These are phyloP conservation scores for Doryteuthis pealeii DNA, from an alignment of 1,140 invertebrate species.

Conservation along the genomic window DNA sequence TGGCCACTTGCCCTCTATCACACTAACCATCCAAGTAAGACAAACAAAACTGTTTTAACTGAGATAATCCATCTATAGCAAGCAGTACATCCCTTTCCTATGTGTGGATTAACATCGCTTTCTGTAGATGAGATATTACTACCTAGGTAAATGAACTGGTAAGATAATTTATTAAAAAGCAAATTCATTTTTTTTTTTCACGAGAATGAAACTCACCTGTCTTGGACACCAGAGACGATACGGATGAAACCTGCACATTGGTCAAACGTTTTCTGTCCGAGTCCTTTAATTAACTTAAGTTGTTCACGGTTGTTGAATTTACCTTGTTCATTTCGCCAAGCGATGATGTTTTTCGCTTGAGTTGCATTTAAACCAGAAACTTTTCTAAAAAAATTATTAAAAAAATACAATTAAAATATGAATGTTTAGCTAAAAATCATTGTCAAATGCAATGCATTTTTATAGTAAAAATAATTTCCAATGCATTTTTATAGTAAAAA, in stretches of 20 bases:
- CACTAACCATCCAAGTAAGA: too few relatives aligned
- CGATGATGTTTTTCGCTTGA: slow-evolving; percentile 76
- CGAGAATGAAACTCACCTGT: too few relatives aligned
- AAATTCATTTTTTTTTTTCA: too few relatives aligned
- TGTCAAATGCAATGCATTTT: slow-evolving; percentile 8
- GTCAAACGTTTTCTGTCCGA: slow-evolving; percentile 80
- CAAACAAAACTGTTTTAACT: too few relatives aligned
- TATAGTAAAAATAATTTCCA: background rate
- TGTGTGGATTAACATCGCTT: too few relatives aligned
- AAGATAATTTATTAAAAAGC: too few relatives aligned
- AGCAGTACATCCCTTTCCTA: too few relatives aligned
- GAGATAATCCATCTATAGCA: too few relatives aligned
- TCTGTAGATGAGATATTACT: too few relatives aligned
- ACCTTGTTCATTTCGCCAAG: slow-evolving; percentile 72
- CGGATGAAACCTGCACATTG: slow-evolving; percentile 88
- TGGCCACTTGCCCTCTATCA: too few relatives aligned
- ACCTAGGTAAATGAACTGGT: too few relatives aligned
- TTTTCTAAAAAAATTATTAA: slow-evolving; percentile 67
- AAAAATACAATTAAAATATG: slow-evolving; percentile 42
- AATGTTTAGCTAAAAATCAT: background rate
- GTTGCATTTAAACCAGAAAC: slow-evolving; percentile 78
- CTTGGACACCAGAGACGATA: slow-evolving; percentile 12
- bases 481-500: too few relatives aligned
- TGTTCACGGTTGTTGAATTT: slow-evolving; percentile 74
- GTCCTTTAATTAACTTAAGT: slow-evolving; percentile 73